Conservation (phyloP, 2,888 invertebrate species). For the Acanthosoma haemorrhoidale region DNA sequence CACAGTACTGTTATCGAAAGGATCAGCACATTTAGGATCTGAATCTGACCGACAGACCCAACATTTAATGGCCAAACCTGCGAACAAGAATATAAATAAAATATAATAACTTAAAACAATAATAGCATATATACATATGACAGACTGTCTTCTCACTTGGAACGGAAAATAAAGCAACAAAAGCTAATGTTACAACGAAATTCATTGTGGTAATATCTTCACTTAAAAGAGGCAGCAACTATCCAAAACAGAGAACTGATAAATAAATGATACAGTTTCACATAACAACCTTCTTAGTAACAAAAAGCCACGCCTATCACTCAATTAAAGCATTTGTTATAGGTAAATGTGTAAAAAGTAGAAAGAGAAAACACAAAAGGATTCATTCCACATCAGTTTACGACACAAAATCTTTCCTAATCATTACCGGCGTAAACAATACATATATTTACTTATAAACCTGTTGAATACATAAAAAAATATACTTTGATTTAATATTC, state of each 20-base stretch:
- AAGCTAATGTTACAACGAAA: not conserved
- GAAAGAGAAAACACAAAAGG: not conserved
- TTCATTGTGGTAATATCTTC: not conserved
- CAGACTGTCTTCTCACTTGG: not conserved
- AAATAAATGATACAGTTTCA: not conserved
- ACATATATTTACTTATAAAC: not conserved
- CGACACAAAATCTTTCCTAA: not conserved
- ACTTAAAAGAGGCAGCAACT: not conserved
- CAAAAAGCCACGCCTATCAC: not conserved
- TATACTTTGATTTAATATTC: not conserved
- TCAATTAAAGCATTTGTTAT: not conserved
- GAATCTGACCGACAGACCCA: constrained; percentile 86
- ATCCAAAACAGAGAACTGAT: not conserved
- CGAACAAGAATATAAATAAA: constrained; percentile 31
- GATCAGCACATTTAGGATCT: constrained; percentile 86
- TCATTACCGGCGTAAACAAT: not conserved
- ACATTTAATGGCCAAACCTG: constrained; percentile 59
- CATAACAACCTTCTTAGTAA: constrained; percentile 3
- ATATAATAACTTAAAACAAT: not conserved
- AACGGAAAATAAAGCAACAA: not conserved
- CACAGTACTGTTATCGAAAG: constrained; percentile 82
- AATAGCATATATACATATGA: not conserved
- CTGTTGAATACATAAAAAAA: not conserved
- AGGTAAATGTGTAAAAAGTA: not conserved
- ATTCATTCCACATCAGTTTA: not conserved